phyloP scores from a whole-genome alignment of 2,797 vertebrate genomes.

The Orestias chungarensis region DNA sequence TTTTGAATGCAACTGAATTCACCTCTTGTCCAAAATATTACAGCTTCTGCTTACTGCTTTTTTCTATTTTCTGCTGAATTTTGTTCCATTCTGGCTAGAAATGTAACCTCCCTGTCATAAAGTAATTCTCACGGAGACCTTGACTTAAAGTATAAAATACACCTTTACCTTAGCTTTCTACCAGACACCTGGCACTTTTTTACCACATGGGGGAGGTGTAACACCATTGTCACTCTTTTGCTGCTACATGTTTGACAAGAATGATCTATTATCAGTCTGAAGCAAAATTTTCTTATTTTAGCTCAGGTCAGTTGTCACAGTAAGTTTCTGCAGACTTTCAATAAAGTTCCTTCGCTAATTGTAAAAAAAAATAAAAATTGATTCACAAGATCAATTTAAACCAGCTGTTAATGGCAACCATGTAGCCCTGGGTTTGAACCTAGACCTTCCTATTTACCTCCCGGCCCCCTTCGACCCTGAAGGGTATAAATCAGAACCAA shows the following conservation, averaged over 20 bases:
- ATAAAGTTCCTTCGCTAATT: background rate
- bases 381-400: constrained; percentile 4
- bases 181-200: no score
- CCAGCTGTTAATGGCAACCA: background rate
- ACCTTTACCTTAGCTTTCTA: background rate
- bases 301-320: background rate
- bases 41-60: no score
- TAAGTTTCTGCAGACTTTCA: background rate
- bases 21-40: no score
- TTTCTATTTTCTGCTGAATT: background rate
- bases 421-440: background rate
- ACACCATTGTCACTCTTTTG: constrained; percentile 1
- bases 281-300: background rate
- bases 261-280: background rate
- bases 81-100: background rate
- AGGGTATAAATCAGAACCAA: background rate
- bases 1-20: no score
- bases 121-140: background rate
- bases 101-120: background rate
- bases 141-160: background rate
- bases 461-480: background rate
- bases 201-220: constrained; percentile 15
- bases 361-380: background rate
- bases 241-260: background rate
- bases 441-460: background rate